Base-by-base conservation (phyloP, 2,888 invertebrate genomes). In the Chesias legatella region DNA sequence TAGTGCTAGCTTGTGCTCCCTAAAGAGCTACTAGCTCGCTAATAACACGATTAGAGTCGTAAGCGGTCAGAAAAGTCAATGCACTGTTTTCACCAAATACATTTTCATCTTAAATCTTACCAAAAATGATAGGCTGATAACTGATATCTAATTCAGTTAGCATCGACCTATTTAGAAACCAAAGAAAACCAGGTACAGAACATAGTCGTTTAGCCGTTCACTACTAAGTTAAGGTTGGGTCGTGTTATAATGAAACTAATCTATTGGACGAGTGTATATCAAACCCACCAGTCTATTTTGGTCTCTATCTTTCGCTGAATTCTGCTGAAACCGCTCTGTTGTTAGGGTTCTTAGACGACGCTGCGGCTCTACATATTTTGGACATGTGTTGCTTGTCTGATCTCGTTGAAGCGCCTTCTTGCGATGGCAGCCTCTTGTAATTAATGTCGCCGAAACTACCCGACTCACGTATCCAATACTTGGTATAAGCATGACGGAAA, bases 381-480 rank as follows among this genome's bases (percentile, higher is more conserved):
- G 77, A 63, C 64, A 57, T 59, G 63, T 68, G 72, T 55, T 63
- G 67, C 70, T 63, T 71, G 71, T 73, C 76, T 79, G 72, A 75
- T 79, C 73, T 73, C 62, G 60, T 63, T 66, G 62, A 63, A 60
- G 71, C 78, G 76, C 84, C 84, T 80, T 79, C 79, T 84, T 83
- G 84, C 61, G 71, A 61, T 82, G 84, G 79, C 85, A 80, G 78
- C 60, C 67, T 71, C 73, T 76, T 76, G 80, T 85, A 84, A 85
- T 84, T 84, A 85, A 82, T 80, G 81, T 80, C 79, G 72, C 67
- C 56, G 69, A 61, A 73, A 75, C 76, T 72, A 71, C 58, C 70
- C 57, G 56, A 66, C 60, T 58, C 73, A 72, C 67, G 69, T 73
- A 69, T 65, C 66, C 58, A 67, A 69, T 76, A 72, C 69, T 66